A percentile compares a stretch with the other conserved stretches of the same genome.
Evolutionary conservation across 1,140 invertebrate species (phyloP).

Genomic region (Brachionus rubens): DNA sequence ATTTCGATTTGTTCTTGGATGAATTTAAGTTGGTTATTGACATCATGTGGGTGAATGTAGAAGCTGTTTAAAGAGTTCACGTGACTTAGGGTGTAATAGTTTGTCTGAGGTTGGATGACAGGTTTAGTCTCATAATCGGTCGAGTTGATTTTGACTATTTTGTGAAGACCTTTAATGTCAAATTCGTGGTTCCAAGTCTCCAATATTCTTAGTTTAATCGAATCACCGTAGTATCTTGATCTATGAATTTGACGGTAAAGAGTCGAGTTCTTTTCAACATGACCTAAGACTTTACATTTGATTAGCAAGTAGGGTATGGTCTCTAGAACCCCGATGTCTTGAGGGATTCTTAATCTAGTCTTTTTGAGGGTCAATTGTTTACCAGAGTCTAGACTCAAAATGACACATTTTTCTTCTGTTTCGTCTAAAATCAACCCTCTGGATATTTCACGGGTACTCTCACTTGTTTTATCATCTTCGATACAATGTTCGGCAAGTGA

Average conservation of each 20-base stretch:
- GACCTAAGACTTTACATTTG: not conserved
- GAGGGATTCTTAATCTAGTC: not conserved
- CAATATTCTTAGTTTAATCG: not conserved
- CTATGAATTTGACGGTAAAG: not conserved
- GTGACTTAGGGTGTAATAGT: not conserved
- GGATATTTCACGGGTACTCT: not conserved
- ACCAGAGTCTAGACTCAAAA: conserved; percentile 22
- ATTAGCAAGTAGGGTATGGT: not conserved
- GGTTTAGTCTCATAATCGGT: not conserved
- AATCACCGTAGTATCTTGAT: conserved; percentile 8
- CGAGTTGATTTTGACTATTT: conserved; percentile 8
- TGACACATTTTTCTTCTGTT: conserved; percentile 4
- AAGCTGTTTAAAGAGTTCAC: not conserved
- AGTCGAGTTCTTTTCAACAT: not conserved
- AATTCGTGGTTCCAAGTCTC: conserved; percentile 10
- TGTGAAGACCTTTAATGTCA: not conserved
- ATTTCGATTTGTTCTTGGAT: conserved; percentile 20
- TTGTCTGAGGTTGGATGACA: not conserved
- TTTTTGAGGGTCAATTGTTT: conserved; percentile 34
- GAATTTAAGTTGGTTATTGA: conserved; percentile 9
- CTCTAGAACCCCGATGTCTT: not conserved
- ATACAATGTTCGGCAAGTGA: conserved; percentile 22
- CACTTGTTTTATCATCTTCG: not conserved
- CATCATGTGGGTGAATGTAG: conserved; percentile 24
- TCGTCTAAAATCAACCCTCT: not conserved